phyloP scores from a whole-genome alignment of 1,140 invertebrate species.

The Apis florea region DNA sequence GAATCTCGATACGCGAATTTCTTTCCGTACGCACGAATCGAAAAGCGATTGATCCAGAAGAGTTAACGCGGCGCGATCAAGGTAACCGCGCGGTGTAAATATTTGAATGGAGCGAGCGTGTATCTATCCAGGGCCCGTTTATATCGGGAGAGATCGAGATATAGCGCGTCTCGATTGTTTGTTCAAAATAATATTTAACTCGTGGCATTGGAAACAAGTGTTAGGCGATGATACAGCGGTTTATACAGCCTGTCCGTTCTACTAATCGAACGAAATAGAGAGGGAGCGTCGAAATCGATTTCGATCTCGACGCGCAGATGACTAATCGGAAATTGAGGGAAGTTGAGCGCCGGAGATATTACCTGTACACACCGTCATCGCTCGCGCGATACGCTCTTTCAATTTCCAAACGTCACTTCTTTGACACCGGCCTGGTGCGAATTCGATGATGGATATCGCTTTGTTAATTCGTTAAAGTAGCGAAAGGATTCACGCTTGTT shows the following conservation, averaged over 20 bases:
- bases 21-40: neutral
- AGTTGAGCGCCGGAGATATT: conserved; percentile 18
- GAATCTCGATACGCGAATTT: neutral
- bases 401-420: conserved; percentile 29
- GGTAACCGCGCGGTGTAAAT: neutral
- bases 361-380: no score
- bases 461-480: neutral
- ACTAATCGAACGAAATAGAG: neutral
- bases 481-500: neutral
- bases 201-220: neutral
- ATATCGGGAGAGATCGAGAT: neutral
- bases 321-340: conserved; percentile 34
- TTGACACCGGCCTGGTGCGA: conserved; percentile 17
- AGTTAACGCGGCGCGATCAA: neutral
- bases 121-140: neutral
- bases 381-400: conserved; percentile 3
- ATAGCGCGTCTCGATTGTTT: neutral
- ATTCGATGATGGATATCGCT: conserved; percentile 32
- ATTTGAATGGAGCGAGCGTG: conserved; percentile 3
- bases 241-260: neutral
- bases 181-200: conserved; percentile 9
- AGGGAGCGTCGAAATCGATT: neutral
- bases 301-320: conserved; percentile 11
- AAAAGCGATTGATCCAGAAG: neutral
- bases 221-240: no score